phyloP scores from a whole-genome alignment of 2,888 invertebrate genomes.

The Augochlorella aurata region DNA sequence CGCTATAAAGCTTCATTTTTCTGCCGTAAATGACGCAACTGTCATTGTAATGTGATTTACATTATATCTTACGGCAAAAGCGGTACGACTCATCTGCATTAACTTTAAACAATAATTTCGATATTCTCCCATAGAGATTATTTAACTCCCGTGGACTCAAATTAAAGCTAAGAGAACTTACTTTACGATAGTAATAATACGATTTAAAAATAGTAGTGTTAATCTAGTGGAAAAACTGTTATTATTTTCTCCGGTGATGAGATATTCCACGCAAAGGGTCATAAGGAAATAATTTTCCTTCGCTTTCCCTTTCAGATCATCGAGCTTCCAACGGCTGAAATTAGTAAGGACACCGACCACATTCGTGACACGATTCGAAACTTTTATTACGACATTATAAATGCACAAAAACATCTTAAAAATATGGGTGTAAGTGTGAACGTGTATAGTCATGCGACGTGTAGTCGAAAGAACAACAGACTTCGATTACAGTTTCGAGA shows the following conservation, averaged over 20 bases:
- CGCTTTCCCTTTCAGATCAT: too few species aligned
- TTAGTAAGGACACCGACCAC: neutral
- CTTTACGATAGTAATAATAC: too few species aligned
- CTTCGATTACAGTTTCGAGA: constrained; percentile 66
- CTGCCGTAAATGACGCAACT: too few species aligned
- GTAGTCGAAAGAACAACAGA: constrained; percentile 70
- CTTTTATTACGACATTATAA: constrained; percentile 76
- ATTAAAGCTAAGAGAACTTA: neutral
- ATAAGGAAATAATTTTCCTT: neutral
- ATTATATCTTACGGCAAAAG: too few species aligned
- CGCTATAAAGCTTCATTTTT: too few species aligned
- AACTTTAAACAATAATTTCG: neutral
- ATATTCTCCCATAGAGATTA: neutral
- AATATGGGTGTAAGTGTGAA: constrained; percentile 68
- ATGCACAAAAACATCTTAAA: constrained; percentile 78
- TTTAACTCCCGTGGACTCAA: neutral
- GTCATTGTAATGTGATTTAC: too few species aligned
- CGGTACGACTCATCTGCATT: too few species aligned
- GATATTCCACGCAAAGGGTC: too few species aligned
- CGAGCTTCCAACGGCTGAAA: neutral
- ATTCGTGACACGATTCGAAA: constrained; percentile 72
- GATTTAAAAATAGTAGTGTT: neutral
- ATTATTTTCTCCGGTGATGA: neutral
- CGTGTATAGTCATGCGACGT: constrained; percentile 67
- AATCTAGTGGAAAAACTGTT: neutral